Conservation (phyloP, 2,888 invertebrate genomes). For the Elaeidobius kamerunicus region DNA sequence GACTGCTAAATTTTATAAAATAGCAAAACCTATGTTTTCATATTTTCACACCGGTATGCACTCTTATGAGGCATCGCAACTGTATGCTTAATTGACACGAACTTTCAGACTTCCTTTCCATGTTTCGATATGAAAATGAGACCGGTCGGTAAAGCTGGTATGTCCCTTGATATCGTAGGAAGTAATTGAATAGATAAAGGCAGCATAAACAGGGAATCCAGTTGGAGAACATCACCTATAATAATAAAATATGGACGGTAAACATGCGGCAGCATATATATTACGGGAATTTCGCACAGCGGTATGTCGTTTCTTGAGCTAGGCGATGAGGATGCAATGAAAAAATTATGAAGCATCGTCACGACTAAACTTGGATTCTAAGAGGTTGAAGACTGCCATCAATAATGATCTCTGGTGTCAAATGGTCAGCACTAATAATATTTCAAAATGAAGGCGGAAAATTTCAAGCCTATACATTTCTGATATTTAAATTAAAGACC, state of each 20-base stretch:
- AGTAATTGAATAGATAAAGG: constrained; percentile 37
- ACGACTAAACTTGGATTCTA: constrained; percentile 17
- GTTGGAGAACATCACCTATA: constrained; percentile 34
- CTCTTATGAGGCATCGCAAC: constrained; percentile 3
- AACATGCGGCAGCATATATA: constrained; percentile 41
- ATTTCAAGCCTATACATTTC: too few relatives aligned
- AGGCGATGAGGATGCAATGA: background rate
- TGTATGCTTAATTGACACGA: constrained; percentile 11
- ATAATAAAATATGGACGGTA: constrained; percentile 41
- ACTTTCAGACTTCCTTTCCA: constrained; percentile 11
- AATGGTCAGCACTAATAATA: constrained; percentile 10
- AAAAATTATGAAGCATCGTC: constrained; percentile 25
- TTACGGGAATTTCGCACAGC: constrained; percentile 31
- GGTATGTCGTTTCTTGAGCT: constrained; percentile 17
- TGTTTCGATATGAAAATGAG: constrained; percentile 24
- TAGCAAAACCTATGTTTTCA: too few relatives aligned
- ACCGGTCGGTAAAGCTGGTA: constrained; percentile 2
- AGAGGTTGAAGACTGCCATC: constrained; percentile 21
- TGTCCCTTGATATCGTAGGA: constrained; percentile 28
- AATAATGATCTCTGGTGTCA: constrained; percentile 19
- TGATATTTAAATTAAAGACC: too few relatives aligned
- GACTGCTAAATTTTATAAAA: too few relatives aligned
- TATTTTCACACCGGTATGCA: constrained; percentile 11
- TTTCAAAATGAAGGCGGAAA: too few relatives aligned
- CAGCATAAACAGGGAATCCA: constrained; percentile 33